Percentiles rank a stretch among this genome's conserved stretches.
Evolutionary conservation across 2,888 invertebrate genomes (phyloP).

Genomic region (Sminthurides aquaticus): DNA sequence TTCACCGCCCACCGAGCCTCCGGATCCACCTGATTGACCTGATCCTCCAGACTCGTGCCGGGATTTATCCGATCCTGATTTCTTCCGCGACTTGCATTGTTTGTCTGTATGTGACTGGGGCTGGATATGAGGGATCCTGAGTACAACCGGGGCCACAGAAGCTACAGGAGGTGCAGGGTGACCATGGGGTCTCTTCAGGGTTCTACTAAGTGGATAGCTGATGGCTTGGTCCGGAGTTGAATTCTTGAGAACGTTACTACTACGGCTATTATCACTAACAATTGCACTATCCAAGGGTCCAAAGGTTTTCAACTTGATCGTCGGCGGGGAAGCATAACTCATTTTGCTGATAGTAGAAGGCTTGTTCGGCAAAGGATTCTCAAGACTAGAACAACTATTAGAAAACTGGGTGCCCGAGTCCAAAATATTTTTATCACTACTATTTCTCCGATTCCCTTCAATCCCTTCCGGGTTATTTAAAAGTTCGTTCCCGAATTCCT

Average conservation of each 20-base stretch:
- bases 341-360: no score
- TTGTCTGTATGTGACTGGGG: constrained; percentile 12
- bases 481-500: constrained; percentile 37
- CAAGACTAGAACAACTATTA: background rate
- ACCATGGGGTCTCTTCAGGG: background rate
- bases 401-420: background rate
- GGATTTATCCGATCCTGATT: background rate
- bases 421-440: no score
- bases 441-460: background rate
- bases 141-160: constrained; percentile 19
- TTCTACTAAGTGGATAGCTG: background rate
- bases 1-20: background rate
- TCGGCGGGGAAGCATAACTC: no score
- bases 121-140: constrained; percentile 35
- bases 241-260: background rate
- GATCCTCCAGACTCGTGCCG: background rate
- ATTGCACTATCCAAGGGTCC: background rate
- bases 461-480: background rate
- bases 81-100: constrained; percentile 11
- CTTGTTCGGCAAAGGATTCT: no score
- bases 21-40: background rate
- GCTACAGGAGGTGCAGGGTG: background rate
- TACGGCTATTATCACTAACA: background rate
- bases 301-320: no score
- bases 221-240: background rate